Evolutionary conservation across 1,140 invertebrate species (phyloP).

Genomic region (Cyphomyrmex costatus): DNA sequence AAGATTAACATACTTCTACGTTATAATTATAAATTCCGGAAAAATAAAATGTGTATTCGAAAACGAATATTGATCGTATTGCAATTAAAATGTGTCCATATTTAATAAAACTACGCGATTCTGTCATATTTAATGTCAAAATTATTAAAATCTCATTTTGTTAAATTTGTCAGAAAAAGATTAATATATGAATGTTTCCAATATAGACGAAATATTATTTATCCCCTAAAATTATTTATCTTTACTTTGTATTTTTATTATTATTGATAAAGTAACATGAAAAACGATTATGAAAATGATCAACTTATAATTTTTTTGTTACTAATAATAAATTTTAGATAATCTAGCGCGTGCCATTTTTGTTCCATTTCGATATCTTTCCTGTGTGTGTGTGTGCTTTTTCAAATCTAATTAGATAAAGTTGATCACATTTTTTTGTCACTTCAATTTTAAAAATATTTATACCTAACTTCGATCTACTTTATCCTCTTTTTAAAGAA

Average conservation of each 20-base stretch:
- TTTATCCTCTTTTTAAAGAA: neutral
- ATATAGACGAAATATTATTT: constrained; percentile 21
- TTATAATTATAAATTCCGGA: constrained; percentile 10
- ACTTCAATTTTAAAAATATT: neutral
- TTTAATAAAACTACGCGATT: constrained; percentile 6
- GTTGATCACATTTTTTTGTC: neutral
- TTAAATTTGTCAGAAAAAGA: constrained; percentile 18
- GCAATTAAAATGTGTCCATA: constrained; percentile 5
- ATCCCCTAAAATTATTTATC: neutral
- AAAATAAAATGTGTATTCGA: neutral
- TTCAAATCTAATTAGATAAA: neutral
- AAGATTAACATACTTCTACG: neutral
- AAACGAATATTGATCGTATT: neutral
- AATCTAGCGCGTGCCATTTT: neutral
- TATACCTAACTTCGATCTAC: neutral
- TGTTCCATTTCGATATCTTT: neutral
- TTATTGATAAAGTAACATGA: neutral
- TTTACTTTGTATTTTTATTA: neutral
- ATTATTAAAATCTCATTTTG: constrained; percentile 27
- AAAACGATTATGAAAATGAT: neutral
- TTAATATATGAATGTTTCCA: neutral
- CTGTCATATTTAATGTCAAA: constrained; percentile 4
- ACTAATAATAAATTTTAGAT: neutral
- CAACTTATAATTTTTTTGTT: neutral
- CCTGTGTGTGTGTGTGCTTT: too few relatives aligned